Evolutionary conservation across 2,113 vertebrate species (phyloP).

Genomic region (Marmota monax): DNA sequence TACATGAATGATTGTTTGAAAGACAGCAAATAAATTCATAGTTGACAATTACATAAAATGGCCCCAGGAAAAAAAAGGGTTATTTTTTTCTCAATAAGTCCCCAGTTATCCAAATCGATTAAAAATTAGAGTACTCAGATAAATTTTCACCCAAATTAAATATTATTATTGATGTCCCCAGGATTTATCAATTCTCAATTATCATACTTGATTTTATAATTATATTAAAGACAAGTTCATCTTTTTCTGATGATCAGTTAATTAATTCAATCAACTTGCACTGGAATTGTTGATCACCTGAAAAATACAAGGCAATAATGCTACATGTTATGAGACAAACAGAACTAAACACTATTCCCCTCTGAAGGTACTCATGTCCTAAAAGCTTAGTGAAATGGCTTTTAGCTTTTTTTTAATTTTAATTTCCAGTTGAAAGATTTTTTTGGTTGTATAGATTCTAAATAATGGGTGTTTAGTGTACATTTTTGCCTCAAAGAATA

Average conservation of each 20-base stretch:
- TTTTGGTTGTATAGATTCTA: neutral
- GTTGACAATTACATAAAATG: neutral
- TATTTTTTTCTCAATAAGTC: neutral
- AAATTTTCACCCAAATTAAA: neutral
- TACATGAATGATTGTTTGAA: neutral
- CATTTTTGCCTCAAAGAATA: slow-evolving; percentile 36
- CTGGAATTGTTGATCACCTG: neutral
- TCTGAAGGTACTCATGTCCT: neutral
- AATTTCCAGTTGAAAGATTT: neutral
- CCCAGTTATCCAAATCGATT: neutral
- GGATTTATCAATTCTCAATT: neutral
- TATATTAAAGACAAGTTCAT: slow-evolving; percentile 20
- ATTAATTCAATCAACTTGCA: neutral
- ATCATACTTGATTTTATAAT: slow-evolving; percentile 39
- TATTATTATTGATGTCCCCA: neutral
- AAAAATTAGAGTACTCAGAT: neutral
- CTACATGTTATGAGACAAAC: neutral
- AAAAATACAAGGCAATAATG: neutral
- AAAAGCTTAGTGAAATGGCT: neutral
- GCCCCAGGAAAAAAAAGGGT: neutral
- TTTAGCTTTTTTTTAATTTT: neutral
- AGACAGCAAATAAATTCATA: neutral
- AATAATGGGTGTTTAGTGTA: neutral
- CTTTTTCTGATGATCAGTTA: neutral
- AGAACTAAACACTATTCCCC: neutral